Percentiles rank a stretch among this genome's conserved stretches.
Evolutionary conservation across 1,140 invertebrate species (phyloP).

Genomic region (Gyrodactylus bullatarudis): DNA sequence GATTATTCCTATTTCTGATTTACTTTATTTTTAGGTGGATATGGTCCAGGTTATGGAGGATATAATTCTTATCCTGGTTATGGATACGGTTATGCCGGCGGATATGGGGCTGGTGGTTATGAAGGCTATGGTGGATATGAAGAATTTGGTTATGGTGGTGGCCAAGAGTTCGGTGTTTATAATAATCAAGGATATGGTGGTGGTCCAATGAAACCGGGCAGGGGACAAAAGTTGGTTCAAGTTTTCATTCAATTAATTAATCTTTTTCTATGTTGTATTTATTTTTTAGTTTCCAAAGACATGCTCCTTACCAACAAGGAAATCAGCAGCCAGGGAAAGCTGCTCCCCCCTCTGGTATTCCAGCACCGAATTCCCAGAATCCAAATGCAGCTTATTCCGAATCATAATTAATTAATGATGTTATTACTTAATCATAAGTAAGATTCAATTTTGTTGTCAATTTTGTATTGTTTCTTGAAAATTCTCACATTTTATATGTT

Average conservation of each 20-base stretch:
- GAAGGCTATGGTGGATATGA: not conserved
- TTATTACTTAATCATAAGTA: too few relatives aligned
- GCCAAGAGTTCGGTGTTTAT: not conserved
- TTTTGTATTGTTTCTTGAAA: too few relatives aligned
- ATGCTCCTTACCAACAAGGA: too few relatives aligned
- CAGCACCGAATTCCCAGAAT: too few relatives aligned
- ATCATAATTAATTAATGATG: not conserved
- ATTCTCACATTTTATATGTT: too few relatives aligned
- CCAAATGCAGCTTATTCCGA: not conserved
- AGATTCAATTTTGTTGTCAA: too few relatives aligned
- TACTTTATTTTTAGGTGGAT: not conserved
- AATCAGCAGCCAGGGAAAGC: too few relatives aligned
- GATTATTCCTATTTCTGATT: not conserved
- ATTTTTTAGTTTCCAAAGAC: too few relatives aligned
- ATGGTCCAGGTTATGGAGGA: not conserved
- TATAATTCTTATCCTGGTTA: not conserved
- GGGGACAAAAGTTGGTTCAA: not conserved
- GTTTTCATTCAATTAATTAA: too few relatives aligned
- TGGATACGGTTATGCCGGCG: not conserved
- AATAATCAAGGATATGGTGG: constrained; percentile 1
- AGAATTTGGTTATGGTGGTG: not conserved
- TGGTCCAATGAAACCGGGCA: not conserved
- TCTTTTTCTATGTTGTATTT: too few relatives aligned
- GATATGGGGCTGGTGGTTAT: not conserved
- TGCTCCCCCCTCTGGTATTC: too few relatives aligned